phyloP scores from a whole-genome alignment of 2,888 invertebrate genomes.

The Spodoptera littoralis region DNA sequence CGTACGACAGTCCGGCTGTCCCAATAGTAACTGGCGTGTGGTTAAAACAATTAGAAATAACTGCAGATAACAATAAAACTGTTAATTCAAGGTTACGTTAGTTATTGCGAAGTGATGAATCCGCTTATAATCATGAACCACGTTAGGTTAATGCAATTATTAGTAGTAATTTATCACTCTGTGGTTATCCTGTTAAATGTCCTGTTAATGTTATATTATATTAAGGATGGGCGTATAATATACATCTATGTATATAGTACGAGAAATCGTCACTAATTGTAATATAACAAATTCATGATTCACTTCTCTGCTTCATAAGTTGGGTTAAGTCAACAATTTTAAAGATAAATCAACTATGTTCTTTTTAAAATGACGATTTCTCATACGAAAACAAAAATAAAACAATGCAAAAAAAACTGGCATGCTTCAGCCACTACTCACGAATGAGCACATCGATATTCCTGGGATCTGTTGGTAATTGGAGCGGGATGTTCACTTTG shows the following conservation, averaged over 20 bases:
- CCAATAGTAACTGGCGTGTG: conserved; percentile 64
- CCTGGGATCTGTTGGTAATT: conserved; percentile 61
- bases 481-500: conserved; percentile 67
- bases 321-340: too few species aligned
- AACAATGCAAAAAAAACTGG: conserved; percentile 80
- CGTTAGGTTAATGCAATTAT: conserved; percentile 29
- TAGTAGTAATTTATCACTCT: conserved; percentile 7
- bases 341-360: too few species aligned
- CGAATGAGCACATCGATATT: conserved; percentile 81
- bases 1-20: conserved; percentile 46
- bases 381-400: conserved; percentile 63
- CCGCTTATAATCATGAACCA: conserved; percentile 39
- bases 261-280: conserved; percentile 23
- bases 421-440: conserved; percentile 88
- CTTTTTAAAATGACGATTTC: conserved; percentile 37
- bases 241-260: conserved; percentile 30
- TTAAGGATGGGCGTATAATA: conserved; percentile 14
- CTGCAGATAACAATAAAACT: conserved; percentile 69
- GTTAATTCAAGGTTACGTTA: conserved; percentile 72
- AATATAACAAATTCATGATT: too few species aligned
- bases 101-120: conserved; percentile 59
- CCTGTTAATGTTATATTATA: conserved; percentile 22
- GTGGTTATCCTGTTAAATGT: conserved; percentile 47
- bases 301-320: too few species aligned
- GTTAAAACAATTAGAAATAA: conserved; percentile 64